Base-by-base conservation (phyloP, 2,113 vertebrate species). In the Otis tarda region DNA sequence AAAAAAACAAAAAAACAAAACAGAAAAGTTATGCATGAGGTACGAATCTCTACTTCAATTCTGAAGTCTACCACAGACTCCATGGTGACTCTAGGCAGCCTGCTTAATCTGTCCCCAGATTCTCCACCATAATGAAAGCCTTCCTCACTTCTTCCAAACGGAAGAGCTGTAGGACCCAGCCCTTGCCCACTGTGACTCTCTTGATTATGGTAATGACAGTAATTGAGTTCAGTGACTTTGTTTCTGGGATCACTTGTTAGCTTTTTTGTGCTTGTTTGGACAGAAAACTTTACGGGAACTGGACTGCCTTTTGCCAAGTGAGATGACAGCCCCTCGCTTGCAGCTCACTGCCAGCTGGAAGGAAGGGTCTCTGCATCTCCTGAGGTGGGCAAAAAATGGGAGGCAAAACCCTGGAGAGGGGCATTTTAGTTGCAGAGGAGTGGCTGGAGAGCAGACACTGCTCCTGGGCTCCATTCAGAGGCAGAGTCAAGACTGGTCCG, bases 281-380 rank as follows among this genome's bases (percentile, higher is more conserved):
- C 27, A 49, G 25, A 65, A 92, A 69, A 31, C 45, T 43, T 77
- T 47, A n/a, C 77, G 79, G 74, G 10, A 84, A 25, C 10, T 6
- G 3, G 14, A 43, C 28, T 43, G 12, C 18, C n/a, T 87, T 86
- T 75, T 57, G 33, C 20, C 14, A 64, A 60, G 45, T 37, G 41
- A 80, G 61, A 74, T 5, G 1, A 33, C 14, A 53, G 45, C 5
- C 4, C 12, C 12, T 84, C 0, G 0, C 12, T 52, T n/a, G 21
- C 35, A 83, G 53, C 16, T 64, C 41, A 37, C 5, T 60, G 33
- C 31, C 16, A 57, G 31, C n/a, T 93, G 37, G 45, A 88, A 64
- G 19, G 11, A 39, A 27, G 4, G 19, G 16, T 5, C 9, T 65
- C 16, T 27, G 17, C 7, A 71, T 9, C 33, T 74, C 37, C 33